Percentiles rank a stretch among this genome's conserved stretches.
Conservation (phyloP, 2,888 invertebrate genomes). For the Chrysodeixis includens region DNA sequence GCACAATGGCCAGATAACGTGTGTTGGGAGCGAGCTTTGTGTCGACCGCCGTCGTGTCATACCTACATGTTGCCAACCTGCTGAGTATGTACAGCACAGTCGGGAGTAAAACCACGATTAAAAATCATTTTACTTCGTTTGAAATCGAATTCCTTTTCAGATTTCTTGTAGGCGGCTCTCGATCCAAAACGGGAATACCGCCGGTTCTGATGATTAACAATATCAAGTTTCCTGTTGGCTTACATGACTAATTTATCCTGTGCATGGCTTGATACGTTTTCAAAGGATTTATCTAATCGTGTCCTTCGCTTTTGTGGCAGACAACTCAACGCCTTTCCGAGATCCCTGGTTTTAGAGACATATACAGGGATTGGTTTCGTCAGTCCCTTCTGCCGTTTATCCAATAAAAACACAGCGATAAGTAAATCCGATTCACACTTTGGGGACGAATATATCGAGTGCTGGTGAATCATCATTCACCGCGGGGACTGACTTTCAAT, state of each 20-base stretch:
- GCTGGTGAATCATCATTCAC: conserved; percentile 27
- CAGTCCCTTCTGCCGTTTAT: neutral
- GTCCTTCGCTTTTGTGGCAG: neutral
- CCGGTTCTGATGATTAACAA: conserved; percentile 14
- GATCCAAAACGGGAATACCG: conserved; percentile 13
- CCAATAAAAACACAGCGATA: conserved; percentile 13
- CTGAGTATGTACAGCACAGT: conserved; percentile 16
- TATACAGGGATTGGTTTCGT: neutral
- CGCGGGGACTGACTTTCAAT: conserved; percentile 47
- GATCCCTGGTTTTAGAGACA: neutral
- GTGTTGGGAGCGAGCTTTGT: conserved; percentile 41
- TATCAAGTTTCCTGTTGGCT: conserved; percentile 20
- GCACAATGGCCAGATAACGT: conserved; percentile 63
- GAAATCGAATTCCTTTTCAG: conserved; percentile 22
- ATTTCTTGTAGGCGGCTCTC: conserved; percentile 16
- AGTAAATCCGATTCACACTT: conserved; percentile 27
- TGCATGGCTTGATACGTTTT: neutral
- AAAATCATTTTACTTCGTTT: conserved; percentile 23
- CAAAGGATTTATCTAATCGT: too few relatives aligned
- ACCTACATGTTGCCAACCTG: conserved; percentile 17
- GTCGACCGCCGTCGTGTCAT: conserved; percentile 24
- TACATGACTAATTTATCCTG: neutral
- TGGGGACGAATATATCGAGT: conserved; percentile 25
- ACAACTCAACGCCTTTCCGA: neutral
- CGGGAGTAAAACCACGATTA: conserved; percentile 7